Conservation (phyloP, 2,888 invertebrate genomes). For the Drosophila niveifrons region DNA sequence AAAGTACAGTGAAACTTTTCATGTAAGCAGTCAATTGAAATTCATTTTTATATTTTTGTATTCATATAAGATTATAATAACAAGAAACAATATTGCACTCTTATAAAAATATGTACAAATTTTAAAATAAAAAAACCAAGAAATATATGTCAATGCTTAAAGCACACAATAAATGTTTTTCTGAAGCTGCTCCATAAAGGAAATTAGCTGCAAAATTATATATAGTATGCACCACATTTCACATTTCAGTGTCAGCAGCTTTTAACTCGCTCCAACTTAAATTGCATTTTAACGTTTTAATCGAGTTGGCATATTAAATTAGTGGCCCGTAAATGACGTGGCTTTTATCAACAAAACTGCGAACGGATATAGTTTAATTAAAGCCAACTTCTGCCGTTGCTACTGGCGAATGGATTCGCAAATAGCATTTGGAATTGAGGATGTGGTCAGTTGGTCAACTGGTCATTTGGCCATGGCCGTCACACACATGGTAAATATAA, state of each 20-base stretch:
- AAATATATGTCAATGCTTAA: too few relatives aligned
- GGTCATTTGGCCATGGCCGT: conserved; percentile 20
- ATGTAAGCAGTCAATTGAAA: too few relatives aligned
- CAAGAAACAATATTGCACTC: too few relatives aligned
- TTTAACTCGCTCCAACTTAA: neutral
- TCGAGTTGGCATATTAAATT: conserved; percentile 15
- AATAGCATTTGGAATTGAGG: conserved; percentile 21
- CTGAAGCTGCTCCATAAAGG: too few relatives aligned
- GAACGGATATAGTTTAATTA: conserved; percentile 6
- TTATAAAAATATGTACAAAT: too few relatives aligned
- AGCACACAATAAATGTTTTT: too few relatives aligned
- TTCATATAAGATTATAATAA: too few relatives aligned
- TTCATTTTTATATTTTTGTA: too few relatives aligned
- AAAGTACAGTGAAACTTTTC: too few relatives aligned
- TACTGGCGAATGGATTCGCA: conserved; percentile 13
- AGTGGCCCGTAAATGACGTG: neutral
- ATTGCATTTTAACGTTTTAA: conserved; percentile 13
- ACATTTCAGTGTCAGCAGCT: neutral
- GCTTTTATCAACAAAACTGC: neutral
- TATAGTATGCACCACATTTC: too few relatives aligned
- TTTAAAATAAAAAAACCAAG: too few relatives aligned
- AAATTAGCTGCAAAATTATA: too few relatives aligned
- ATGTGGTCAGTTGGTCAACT: conserved; percentile 5
- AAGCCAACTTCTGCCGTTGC: neutral
- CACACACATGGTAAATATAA: conserved; percentile 26